Conservation (phyloP, 2,113 vertebrate species). For the Takifugu bimaculatus region DNA sequence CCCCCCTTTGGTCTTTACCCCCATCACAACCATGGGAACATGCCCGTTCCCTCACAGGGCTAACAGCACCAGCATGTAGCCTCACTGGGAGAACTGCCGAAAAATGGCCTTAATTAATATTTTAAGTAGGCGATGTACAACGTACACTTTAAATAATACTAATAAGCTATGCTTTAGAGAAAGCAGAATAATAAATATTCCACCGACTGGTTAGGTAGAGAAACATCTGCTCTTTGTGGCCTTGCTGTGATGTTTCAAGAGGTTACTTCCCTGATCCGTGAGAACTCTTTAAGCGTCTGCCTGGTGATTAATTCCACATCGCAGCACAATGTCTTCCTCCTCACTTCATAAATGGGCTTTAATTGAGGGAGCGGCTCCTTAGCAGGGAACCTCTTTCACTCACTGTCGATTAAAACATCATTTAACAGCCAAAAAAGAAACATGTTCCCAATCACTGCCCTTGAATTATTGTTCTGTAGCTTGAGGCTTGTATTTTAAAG, state of each 20-base stretch:
- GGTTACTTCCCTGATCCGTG: conserved; percentile 78
- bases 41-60: not conserved
- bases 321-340: conserved; percentile 83
- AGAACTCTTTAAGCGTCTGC: conserved; percentile 76
- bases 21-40: conserved; percentile 8
- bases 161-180: too few species aligned
- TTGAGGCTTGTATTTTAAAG: conserved; percentile 98
- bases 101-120: too few species aligned
- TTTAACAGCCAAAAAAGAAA: conserved; percentile 95
- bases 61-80: too few species aligned
- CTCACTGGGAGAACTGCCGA: too few species aligned
- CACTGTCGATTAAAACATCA: conserved; percentile 87
- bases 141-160: too few species aligned
- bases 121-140: too few species aligned
- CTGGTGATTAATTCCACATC: conserved; percentile 83
- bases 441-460: conserved; percentile 93
- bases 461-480: conserved; percentile 99
- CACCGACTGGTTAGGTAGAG: not conserved
- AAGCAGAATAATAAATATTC: not conserved
- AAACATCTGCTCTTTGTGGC: conserved; percentile 15
- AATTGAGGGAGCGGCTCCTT: conserved; percentile 79
- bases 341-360: conserved; percentile 84
- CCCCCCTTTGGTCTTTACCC: conserved; percentile 1
- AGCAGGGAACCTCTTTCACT: conserved; percentile 77
- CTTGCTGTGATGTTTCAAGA: conserved; percentile 59